Conservation (phyloP, 2,113 vertebrate species). For the Piaya cayana region DNA sequence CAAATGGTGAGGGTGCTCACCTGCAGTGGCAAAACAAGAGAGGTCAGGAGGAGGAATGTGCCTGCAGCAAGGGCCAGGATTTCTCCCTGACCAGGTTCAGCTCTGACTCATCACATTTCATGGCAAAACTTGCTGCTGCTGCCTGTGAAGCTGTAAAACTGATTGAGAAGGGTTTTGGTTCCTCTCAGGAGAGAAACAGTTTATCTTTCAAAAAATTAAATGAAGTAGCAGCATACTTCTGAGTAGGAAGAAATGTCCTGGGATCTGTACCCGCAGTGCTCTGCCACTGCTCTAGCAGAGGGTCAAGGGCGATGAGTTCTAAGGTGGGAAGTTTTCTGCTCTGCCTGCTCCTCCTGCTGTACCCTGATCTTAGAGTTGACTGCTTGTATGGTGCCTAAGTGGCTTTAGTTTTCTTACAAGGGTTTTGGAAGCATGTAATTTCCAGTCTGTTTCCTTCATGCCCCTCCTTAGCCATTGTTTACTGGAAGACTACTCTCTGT, state of each 20-base stretch:
- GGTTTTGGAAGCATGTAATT: neutral
- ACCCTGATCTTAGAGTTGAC: neutral
- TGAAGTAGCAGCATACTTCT: neutral
- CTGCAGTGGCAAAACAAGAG: neutral
- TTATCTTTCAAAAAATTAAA: neutral
- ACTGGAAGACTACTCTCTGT: neutral
- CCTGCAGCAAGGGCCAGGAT: fast-evolving
- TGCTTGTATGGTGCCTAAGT: neutral
- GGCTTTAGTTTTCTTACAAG: neutral
- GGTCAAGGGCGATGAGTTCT: fast-evolving
- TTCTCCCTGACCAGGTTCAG: fast-evolving
- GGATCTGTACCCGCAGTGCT: fast-evolving
- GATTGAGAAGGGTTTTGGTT: neutral
- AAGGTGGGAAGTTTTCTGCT: fast-evolving
- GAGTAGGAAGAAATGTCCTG: neutral
- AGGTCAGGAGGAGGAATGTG: neutral
- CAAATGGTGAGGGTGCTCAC: fast-evolving
- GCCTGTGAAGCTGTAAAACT: fast-evolving
- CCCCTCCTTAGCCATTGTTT: neutral
- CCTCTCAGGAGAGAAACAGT: neutral
- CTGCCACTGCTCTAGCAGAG: neutral
- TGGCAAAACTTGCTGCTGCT: neutral
- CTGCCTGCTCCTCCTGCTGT: neutral
- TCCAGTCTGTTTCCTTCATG: neutral
- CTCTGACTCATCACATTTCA: fast-evolving